These are phyloP conservation scores for Melanargia galathea DNA, from an alignment of 2,888 invertebrate species.

Conservation along the genomic window DNA sequence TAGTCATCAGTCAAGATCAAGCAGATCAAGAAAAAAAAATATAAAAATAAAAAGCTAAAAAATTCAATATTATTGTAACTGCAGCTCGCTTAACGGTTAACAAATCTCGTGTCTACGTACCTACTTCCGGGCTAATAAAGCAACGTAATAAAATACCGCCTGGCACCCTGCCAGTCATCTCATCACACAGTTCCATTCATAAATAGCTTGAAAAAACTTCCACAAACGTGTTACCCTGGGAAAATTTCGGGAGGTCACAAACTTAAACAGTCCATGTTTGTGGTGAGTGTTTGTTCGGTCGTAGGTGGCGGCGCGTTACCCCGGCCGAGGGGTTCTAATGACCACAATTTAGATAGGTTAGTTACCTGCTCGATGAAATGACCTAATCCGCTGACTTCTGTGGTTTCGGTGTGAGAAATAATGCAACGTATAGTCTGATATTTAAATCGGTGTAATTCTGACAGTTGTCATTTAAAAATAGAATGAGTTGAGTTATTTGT, in stretches of 20 bases:
- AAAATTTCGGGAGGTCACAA: slow-evolving; percentile 62
- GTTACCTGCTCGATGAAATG: slow-evolving; percentile 25
- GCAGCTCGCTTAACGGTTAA: slow-evolving; percentile 2
- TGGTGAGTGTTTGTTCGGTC: slow-evolving; percentile 55
- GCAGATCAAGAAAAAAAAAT: too few species aligned
- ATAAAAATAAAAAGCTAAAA: neutral
- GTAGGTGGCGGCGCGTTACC: slow-evolving; percentile 69
- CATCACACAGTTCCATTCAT: slow-evolving; percentile 20
- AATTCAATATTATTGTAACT: slow-evolving; percentile 1
- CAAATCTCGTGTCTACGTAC: neutral
- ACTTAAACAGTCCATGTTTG: slow-evolving; percentile 45
- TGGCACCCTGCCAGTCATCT: slow-evolving; percentile 12
- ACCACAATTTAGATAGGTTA: slow-evolving; percentile 42
- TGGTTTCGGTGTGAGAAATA: too few species aligned
- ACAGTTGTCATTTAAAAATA: too few species aligned
- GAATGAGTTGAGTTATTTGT: too few species aligned
- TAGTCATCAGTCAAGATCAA: too few species aligned
- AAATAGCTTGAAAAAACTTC: slow-evolving; percentile 10
- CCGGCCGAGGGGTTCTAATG: slow-evolving; percentile 55
- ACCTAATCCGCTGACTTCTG: too few species aligned
- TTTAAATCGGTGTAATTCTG: too few species aligned
- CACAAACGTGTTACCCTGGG: slow-evolving; percentile 52
- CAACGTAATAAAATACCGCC: neutral
- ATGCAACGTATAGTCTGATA: too few species aligned
- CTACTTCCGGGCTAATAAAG: slow-evolving; percentile 13